These are phyloP conservation scores for Caenorhabditis angaria DNA, from an alignment of 2,888 invertebrate genomes.

Conservation along the genomic window DNA sequence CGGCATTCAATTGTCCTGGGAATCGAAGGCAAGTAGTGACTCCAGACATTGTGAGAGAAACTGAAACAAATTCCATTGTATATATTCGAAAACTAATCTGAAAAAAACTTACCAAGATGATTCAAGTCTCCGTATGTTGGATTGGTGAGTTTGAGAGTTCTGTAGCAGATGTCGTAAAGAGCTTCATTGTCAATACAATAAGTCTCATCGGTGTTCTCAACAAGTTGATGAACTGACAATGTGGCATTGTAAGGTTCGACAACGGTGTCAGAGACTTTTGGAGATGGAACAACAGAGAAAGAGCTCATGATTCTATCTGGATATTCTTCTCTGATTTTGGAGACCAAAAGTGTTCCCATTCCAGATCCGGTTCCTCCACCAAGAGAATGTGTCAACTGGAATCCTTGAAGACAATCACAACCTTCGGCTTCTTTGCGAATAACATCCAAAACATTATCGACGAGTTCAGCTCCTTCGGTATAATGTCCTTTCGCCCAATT, in stretches of 20 bases:
- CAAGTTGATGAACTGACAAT: constrained; percentile 75
- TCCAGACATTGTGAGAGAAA: constrained; percentile 76
- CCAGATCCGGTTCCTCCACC: constrained; percentile 88
- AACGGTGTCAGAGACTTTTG: constrained; percentile 80
- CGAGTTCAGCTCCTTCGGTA: constrained; percentile 83
- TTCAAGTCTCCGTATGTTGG: constrained; percentile 81
- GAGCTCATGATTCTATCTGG: constrained; percentile 98
- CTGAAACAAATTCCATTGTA: constrained; percentile 53
- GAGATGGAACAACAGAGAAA: constrained; percentile 89
- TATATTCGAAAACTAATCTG: neutral
- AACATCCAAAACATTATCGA: constrained; percentile 78
- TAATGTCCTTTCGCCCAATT: constrained; percentile 90
- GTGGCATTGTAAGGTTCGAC: constrained; percentile 79
- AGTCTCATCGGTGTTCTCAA: constrained; percentile 66
- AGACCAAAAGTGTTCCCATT: constrained; percentile 88
- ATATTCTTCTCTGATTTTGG: constrained; percentile 95
- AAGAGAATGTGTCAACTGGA: constrained; percentile 86
- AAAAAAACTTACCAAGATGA: constrained; percentile 73
- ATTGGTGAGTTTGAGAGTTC: constrained; percentile 77
- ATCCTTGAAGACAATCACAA: constrained; percentile 89
- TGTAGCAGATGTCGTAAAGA: constrained; percentile 77
- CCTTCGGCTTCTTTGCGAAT: constrained; percentile 83
- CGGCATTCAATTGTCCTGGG: constrained; percentile 87
- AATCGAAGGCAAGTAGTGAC: constrained; percentile 81
- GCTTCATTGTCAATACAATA: constrained; percentile 76